Conservation (phyloP, 1,140 invertebrate species). For the Danaus plexippus region DNA sequence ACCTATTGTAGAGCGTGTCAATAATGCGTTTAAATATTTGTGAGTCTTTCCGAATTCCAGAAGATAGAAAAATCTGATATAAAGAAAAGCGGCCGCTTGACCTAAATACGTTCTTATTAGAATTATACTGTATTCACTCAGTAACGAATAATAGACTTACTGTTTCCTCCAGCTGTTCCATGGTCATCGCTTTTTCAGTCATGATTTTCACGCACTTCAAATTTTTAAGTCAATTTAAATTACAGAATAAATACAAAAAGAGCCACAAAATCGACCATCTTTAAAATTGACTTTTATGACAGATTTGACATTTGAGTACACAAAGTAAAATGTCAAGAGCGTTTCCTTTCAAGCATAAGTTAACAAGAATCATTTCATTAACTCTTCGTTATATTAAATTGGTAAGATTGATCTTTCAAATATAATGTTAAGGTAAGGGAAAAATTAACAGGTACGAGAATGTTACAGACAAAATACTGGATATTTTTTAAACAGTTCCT, state of each 20-base stretch:
- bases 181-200: conserved; percentile 48
- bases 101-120: conserved; percentile 32
- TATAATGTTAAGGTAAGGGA: too few relatives aligned
- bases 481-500: too few relatives aligned
- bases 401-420: too few relatives aligned
- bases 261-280: conserved; percentile 20
- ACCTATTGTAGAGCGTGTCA: background rate
- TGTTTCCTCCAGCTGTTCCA: conserved; percentile 51
- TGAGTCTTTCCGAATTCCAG: too few relatives aligned
- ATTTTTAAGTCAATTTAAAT: conserved; percentile 21
- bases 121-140: conserved; percentile 10
- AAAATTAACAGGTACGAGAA: too few relatives aligned
- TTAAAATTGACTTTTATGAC: conserved; percentile 19
- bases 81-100: conserved; percentile 38
- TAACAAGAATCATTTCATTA: too few relatives aligned
- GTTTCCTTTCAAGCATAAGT: too few relatives aligned
- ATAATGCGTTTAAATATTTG: conserved; percentile 2
- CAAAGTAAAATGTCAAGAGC: too few relatives aligned
- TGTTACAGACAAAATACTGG: too few relatives aligned
- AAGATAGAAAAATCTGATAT: conserved; percentile 11
- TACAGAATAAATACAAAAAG: conserved; percentile 22
- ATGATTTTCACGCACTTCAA: conserved; percentile 29
- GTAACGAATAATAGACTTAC: conserved; percentile 27
- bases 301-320: conserved; percentile 12
- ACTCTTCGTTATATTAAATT: too few relatives aligned